These are phyloP conservation scores for Anabacerthia variegaticeps DNA, from an alignment of 2,797 vertebrate genomes.

Conservation along the genomic window DNA sequence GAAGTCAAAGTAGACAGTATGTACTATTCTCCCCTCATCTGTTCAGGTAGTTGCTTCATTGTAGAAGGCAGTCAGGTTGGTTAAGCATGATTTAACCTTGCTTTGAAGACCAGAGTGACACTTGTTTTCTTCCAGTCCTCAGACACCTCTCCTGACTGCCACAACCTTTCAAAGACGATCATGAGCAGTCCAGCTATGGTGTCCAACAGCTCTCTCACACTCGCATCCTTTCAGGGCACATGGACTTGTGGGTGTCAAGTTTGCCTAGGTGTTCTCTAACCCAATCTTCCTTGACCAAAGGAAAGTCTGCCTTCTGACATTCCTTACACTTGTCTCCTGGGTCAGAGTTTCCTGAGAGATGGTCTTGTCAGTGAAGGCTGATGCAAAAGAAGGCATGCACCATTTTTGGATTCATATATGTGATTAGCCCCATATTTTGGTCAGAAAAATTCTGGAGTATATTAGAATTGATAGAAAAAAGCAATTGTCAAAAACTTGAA, in stretches of 20 bases:
- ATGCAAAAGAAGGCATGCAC: not conserved
- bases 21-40: not conserved
- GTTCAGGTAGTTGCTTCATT: not conserved
- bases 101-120: not conserved
- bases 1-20: not conserved
- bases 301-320: not conserved
- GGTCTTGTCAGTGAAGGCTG: rapidly evolving
- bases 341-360: not conserved
- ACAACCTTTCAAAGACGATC: rapidly evolving
- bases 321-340: not conserved
- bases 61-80: not conserved
- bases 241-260: not conserved
- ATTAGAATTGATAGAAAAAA: not conserved
- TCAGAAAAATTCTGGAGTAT: not conserved
- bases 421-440: not conserved
- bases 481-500: not conserved
- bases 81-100: not conserved
- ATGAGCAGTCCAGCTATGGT: not conserved
- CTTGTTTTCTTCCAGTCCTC: not conserved
- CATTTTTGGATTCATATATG: not conserved
- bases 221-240: not conserved
- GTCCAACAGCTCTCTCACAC: not conserved
- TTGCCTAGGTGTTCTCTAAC: not conserved
- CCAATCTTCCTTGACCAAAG: not conserved
- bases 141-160: not conserved